Evolutionary conservation across 2,888 invertebrate species (phyloP).

Genomic region (Rutpela maculata): DNA sequence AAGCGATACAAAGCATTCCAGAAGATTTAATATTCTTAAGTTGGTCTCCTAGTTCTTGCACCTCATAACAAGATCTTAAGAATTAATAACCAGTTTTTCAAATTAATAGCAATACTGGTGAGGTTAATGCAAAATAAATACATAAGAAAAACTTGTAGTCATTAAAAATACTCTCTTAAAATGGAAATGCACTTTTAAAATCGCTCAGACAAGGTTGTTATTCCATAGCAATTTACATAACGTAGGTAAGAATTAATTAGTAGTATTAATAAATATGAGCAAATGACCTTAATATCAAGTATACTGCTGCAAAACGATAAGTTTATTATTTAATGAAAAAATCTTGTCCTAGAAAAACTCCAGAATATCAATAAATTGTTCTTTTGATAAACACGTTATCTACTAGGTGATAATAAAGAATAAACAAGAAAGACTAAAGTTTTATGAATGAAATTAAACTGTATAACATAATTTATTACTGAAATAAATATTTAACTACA

Average conservation of each 20-base stretch:
- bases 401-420: not conserved
- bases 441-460: constrained; percentile 1
- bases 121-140: not conserved
- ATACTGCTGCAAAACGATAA: not conserved
- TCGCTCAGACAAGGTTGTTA: not conserved
- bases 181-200: not conserved
- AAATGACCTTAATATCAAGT: not conserved
- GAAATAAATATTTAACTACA: not conserved
- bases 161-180: not conserved
- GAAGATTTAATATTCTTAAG: not conserved
- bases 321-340: not conserved
- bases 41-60: not conserved
- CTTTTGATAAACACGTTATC: not conserved
- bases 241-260: not conserved
- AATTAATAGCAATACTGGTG: not conserved
- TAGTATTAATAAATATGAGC: not conserved
- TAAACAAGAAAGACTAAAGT: not conserved
- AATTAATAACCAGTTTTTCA: not conserved
- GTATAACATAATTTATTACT: not conserved
- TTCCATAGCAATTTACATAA: not conserved
- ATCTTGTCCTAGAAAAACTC: not conserved
- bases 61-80: not conserved
- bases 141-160: not conserved
- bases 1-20: not conserved
- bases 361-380: not conserved